Conservation (phyloP, 2,888 invertebrate species). For the Synergus japonicus region DNA sequence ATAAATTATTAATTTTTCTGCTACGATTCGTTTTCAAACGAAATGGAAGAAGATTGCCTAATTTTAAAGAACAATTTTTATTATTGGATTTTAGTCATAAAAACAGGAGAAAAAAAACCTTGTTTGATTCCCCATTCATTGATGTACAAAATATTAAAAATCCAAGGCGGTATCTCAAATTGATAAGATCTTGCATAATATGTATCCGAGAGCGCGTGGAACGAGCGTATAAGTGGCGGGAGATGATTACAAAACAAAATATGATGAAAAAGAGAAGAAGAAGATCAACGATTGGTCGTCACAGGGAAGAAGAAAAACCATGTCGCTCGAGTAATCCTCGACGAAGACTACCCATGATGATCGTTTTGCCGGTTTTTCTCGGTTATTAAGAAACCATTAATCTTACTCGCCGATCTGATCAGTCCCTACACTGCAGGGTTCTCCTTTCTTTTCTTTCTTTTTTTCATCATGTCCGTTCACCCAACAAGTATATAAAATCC, state of each 20-base stretch:
- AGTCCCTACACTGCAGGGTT: slow-evolving; percentile 42
- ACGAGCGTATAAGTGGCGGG: background rate
- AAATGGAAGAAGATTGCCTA: too few relatives aligned
- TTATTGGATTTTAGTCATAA: background rate
- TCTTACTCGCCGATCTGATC: slow-evolving; percentile 68
- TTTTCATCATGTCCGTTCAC: slow-evolving; percentile 15
- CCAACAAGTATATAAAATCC: background rate
- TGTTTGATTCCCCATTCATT: background rate
- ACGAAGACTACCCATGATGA: slow-evolving; percentile 61
- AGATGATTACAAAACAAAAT: slow-evolving; percentile 12
- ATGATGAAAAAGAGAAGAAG: slow-evolving; percentile 44
- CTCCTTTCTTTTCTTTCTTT: slow-evolving; percentile 29
- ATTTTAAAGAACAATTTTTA: too few relatives aligned
- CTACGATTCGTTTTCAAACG: too few relatives aligned
- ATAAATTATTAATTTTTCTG: too few relatives aligned
- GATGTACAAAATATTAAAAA: background rate
- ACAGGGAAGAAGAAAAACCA: slow-evolving; percentile 59
- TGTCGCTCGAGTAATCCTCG: slow-evolving; percentile 57
- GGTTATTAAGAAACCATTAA: slow-evolving; percentile 76
- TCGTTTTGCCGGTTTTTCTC: slow-evolving; percentile 74
- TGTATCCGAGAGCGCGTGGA: background rate
- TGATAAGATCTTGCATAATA: background rate
- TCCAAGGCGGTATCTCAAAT: background rate
- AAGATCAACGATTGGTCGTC: slow-evolving; percentile 50
- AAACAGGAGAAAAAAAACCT: background rate